These are phyloP conservation scores for Eristalinus aeneus DNA, from an alignment of 2,888 invertebrate species.

Conservation along the genomic window DNA sequence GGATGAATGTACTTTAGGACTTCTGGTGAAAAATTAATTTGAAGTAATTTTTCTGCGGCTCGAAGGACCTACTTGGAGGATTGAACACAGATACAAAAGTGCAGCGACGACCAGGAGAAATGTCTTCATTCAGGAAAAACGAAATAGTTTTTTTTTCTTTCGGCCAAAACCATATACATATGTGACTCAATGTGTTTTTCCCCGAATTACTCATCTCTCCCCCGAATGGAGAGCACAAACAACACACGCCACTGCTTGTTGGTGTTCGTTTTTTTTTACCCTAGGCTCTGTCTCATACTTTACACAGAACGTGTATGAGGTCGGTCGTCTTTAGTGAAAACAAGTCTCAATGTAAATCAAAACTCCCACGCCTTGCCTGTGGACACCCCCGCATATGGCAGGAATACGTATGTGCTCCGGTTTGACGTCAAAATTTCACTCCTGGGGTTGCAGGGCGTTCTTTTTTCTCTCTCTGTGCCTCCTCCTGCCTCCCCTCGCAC, in stretches of 20 bases:
- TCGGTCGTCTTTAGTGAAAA: not conserved
- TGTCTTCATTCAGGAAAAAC: not conserved
- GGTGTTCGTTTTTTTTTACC: no score
- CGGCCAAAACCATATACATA: not conserved
- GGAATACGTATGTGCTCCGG: not conserved
- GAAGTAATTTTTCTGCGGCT: not conserved
- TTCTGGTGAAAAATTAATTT: not conserved
- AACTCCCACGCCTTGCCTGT: not conserved
- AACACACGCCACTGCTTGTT: no score
- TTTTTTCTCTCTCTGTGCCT: not conserved
- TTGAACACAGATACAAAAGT: not conserved
- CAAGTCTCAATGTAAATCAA: not conserved
- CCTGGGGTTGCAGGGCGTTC: slow-evolving; percentile 9
- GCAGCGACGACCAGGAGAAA: not conserved
- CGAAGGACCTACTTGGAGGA: not conserved
- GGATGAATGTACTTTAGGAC: not conserved
- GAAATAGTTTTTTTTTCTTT: not conserved
- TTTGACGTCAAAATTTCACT: not conserved
- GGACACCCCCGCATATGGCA: not conserved
- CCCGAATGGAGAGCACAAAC: not conserved
- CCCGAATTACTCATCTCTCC: not conserved
- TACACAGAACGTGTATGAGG: not conserved
- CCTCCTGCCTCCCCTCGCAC: not conserved
- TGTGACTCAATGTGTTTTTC: not conserved
- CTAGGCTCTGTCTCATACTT: not conserved